Evolutionary conservation across 2,797 vertebrate genomes (phyloP).

Genomic region (Siniperca undulata): DNA sequence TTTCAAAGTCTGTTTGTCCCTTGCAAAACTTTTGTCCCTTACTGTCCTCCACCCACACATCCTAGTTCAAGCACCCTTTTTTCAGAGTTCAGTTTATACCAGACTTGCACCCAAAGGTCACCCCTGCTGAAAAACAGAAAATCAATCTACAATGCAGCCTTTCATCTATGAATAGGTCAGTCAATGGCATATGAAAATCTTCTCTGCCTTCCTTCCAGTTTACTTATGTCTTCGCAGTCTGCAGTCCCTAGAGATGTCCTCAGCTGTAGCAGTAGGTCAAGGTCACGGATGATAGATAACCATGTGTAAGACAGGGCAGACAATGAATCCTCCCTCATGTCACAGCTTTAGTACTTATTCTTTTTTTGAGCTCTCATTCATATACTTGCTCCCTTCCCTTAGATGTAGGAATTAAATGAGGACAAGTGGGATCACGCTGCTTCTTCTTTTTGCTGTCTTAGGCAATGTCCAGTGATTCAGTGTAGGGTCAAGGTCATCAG

Average conservation of each 20-base stretch:
- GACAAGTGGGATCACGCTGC: slow-evolving; percentile 21
- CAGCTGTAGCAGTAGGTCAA: slow-evolving; percentile 60
- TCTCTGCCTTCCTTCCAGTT: slow-evolving; percentile 33
- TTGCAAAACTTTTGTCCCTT: slow-evolving; percentile 23
- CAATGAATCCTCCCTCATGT: slow-evolving; percentile 35
- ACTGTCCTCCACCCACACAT: background rate
- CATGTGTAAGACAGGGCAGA: slow-evolving; percentile 26
- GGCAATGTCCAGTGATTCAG: slow-evolving; percentile 23
- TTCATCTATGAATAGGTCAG: slow-evolving; percentile 73
- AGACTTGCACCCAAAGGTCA: slow-evolving; percentile 71
- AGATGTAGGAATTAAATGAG: slow-evolving; percentile 38
- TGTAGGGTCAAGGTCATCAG: slow-evolving; percentile 28
- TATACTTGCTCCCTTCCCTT: slow-evolving; percentile 10
- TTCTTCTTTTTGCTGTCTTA: slow-evolving; percentile 21
- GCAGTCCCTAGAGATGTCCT: slow-evolving; percentile 54
- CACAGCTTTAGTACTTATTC: slow-evolving; percentile 27
- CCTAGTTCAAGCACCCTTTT: slow-evolving; percentile 33
- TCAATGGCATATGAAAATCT: slow-evolving; percentile 67
- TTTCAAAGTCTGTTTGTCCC: background rate
- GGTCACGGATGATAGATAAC: slow-evolving; percentile 64
- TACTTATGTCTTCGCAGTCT: slow-evolving; percentile 29
- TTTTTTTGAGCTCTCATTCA: slow-evolving; percentile 42
- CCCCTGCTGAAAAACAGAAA: slow-evolving; percentile 54
- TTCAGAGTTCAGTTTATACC: slow-evolving; percentile 48
- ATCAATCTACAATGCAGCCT: slow-evolving; percentile 72